Percentiles rank a stretch among this genome's conserved stretches.
Evolutionary conservation across 1,140 invertebrate species (phyloP).

Genomic region (Oryctes rhinoceros): DNA sequence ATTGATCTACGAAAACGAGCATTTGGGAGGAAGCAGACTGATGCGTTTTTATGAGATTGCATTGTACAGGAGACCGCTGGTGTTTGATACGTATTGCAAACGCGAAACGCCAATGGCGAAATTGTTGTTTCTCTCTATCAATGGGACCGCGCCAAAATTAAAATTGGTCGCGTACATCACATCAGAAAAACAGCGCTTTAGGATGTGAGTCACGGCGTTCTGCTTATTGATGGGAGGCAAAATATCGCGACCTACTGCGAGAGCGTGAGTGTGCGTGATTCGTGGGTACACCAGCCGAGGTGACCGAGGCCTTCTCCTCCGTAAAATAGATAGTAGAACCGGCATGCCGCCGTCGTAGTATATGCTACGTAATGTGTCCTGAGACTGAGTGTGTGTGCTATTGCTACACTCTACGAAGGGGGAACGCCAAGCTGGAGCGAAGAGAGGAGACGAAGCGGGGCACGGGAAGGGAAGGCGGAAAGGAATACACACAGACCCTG

Average conservation of each 20-base stretch:
- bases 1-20: too few relatives aligned
- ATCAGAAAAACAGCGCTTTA: too few relatives aligned
- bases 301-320: constrained; percentile 29
- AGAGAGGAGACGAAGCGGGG: background rate
- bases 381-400: background rate
- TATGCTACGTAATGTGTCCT: constrained; percentile 6
- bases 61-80: background rate
- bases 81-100: background rate
- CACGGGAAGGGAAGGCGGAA: background rate
- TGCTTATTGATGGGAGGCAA: background rate
- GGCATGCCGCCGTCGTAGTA: background rate
- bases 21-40: too few relatives aligned
- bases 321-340: constrained; percentile 12
- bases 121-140: too few relatives aligned
- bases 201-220: background rate
- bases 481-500: constrained; percentile 35
- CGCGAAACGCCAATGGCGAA: too few relatives aligned
- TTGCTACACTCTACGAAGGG: constrained; percentile 9
- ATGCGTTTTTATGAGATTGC: too few relatives aligned
- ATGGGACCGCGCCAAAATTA: too few relatives aligned
- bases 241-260: background rate
- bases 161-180: too few relatives aligned
- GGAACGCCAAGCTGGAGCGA: background rate
- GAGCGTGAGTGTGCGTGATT: background rate
- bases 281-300: constrained; percentile 11